A percentile compares a stretch with the other conserved stretches of the same genome.
These are phyloP conservation scores for Sebastes iracundus DNA, from an alignment of 2,797 vertebrate species.

Conservation along the genomic window DNA sequence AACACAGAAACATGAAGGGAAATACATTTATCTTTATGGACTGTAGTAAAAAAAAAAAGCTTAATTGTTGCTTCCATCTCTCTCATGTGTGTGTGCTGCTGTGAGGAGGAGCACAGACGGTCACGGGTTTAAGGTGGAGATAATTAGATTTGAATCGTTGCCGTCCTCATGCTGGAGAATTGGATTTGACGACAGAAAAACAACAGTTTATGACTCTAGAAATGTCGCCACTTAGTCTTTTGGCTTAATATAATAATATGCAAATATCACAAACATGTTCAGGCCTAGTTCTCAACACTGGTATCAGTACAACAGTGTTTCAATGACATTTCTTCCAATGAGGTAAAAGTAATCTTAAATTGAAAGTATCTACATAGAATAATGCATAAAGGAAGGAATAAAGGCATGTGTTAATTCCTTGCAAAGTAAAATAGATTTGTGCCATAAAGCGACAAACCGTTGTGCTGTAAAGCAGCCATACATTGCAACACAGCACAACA, in stretches of 20 bases:
- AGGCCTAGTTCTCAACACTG: background rate
- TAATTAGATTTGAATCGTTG: conserved; percentile 23
- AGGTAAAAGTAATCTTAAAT: background rate
- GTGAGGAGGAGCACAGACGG: background rate
- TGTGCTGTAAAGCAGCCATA: background rate
- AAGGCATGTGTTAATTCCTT: background rate
- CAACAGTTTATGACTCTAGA: background rate
- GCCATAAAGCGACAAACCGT: background rate
- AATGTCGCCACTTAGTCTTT: background rate
- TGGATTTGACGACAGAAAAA: conserved; percentile 22
- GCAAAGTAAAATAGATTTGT: background rate
- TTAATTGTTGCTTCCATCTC: background rate
- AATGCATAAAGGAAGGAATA: background rate
- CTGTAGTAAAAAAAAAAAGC: background rate
- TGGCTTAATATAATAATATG: background rate
- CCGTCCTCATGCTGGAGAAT: conserved; percentile 14
- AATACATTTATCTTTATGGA: background rate
- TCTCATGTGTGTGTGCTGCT: conserved; percentile 3
- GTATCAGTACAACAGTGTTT: background rate
- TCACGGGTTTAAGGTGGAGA: conserved; percentile 26
- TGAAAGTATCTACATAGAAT: background rate
- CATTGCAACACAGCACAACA: background rate
- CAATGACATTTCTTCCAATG: background rate
- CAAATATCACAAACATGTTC: background rate
- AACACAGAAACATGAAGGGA: background rate